A percentile compares a stretch with the other conserved stretches of the same genome.
Conservation (phyloP, 1,140 invertebrate genomes). For the Cotesia chilonis region DNA sequence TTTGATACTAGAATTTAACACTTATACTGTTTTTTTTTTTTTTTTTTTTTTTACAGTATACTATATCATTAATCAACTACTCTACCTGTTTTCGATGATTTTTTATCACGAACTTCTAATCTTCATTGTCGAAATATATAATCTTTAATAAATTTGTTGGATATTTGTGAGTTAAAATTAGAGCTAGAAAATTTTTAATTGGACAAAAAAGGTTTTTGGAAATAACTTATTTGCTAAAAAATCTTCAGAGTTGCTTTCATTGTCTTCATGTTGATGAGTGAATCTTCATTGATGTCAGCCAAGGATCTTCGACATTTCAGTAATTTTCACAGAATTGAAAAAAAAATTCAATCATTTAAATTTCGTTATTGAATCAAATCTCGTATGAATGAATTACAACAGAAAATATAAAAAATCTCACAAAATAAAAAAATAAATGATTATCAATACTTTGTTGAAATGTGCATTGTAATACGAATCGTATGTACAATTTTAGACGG, state of each 20-base stretch:
- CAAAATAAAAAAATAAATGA: too few species aligned
- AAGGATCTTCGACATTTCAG: not conserved
- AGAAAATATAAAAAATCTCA: too few species aligned
- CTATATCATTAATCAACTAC: too few species aligned
- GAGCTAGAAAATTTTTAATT: not conserved
- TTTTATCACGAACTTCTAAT: not conserved
- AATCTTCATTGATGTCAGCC: conserved; percentile 24
- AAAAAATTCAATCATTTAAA: too few species aligned
- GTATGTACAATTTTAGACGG: too few species aligned
- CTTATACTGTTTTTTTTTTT: too few species aligned
- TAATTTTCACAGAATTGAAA: too few species aligned
- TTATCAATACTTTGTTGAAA: too few species aligned
- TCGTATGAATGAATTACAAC: too few species aligned
- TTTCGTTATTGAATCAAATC: too few species aligned
- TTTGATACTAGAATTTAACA: too few species aligned
- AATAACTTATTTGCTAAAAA: not conserved
- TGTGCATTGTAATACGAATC: too few species aligned
- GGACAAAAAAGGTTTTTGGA: not conserved
- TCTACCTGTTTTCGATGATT: conserved; percentile 1
- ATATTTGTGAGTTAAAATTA: not conserved
- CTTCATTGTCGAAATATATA: conserved; percentile 1
- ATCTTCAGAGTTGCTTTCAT: not conserved
- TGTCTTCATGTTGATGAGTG: not conserved
- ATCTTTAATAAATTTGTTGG: conserved; percentile 2
- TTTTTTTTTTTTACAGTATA: not conserved